These are phyloP conservation scores for Hippolais icterina DNA, from an alignment of 2,113 vertebrate species.

Conservation along the genomic window DNA sequence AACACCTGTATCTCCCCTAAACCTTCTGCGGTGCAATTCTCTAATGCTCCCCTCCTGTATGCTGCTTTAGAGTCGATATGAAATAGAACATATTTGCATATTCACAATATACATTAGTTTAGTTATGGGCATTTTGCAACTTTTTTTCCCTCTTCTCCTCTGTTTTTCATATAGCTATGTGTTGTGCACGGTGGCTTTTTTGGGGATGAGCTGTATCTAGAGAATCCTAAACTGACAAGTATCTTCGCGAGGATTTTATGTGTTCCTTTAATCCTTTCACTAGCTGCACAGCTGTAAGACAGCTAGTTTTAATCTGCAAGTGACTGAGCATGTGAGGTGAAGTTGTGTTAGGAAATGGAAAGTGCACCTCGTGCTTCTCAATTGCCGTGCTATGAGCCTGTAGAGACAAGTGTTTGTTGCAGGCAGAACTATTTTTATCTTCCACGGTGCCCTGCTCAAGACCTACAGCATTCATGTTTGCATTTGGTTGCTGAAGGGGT, in stretches of 20 bases:
- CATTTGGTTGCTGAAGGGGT: not conserved
- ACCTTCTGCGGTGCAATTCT: not conserved
- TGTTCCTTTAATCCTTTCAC: not conserved
- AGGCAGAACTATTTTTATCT: conserved; percentile 16
- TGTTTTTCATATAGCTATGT: not conserved
- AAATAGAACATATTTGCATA: not conserved
- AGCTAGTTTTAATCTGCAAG: conserved; percentile 16
- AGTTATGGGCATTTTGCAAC: not conserved
- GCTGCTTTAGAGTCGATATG: not conserved
- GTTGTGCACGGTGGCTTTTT: not conserved
- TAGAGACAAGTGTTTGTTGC: not conserved
- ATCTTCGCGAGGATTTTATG: not conserved
- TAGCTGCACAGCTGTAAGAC: conserved; percentile 3
- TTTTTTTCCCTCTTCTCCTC: not conserved
- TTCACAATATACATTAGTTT: not conserved
- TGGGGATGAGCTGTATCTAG: not conserved
- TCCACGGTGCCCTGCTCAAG: not conserved
- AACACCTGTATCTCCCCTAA: conserved; percentile 14
- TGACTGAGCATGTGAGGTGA: not conserved
- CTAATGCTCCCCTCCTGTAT: not conserved
- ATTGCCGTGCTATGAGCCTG: not conserved
- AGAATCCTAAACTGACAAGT: not conserved
- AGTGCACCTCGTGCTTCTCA: not conserved
- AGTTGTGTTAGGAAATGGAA: not conserved
- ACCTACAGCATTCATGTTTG: not conserved